A percentile compares a stretch with the other conserved stretches of the same genome.
These are phyloP conservation scores for Microcebus tavaratra DNA, from an alignment of 2,113 vertebrate species.

Conservation along the genomic window DNA sequence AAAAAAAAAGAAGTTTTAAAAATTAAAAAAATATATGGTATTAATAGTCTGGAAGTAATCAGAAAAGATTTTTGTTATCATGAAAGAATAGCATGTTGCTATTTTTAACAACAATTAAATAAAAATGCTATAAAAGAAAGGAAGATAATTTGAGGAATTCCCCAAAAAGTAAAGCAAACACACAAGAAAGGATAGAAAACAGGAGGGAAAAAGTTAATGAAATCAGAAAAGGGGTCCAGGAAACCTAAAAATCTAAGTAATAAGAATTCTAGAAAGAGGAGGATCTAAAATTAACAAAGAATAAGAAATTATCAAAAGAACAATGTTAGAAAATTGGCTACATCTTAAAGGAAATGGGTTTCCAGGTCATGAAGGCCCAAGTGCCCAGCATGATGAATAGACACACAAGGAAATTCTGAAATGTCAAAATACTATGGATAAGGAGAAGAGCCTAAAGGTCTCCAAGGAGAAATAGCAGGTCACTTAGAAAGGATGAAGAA, in stretches of 20 bases:
- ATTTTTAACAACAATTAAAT: conserved; percentile 17
- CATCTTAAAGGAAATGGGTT: not conserved
- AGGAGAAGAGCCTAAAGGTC: not conserved
- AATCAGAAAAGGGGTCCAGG: not conserved
- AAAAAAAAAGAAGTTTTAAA: not conserved
- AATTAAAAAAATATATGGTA: not conserved
- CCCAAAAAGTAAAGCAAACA: conserved; percentile 25
- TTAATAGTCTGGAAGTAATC: conserved; percentile 56
- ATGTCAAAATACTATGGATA: not conserved
- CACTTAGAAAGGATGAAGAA: not conserved
- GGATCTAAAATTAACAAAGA: not conserved
- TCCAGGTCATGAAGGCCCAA: not conserved
- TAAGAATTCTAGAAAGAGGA: not conserved
- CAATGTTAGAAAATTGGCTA: not conserved
- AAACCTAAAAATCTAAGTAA: not conserved
- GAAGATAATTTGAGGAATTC: not conserved
- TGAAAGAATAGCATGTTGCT: conserved; percentile 40
- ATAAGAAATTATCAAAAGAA: not conserved
- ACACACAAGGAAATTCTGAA: not conserved
- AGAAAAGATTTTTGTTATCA: not conserved
- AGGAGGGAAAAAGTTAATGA: not conserved
- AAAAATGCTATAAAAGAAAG: not conserved
- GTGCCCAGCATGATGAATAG: not conserved
- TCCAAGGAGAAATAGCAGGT: not conserved
- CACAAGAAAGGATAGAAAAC: conserved; percentile 23